A percentile compares a stretch with the other conserved stretches of the same genome.
These are phyloP conservation scores for Tinea pellionella DNA, from an alignment of 2,888 invertebrate species.

Conservation along the genomic window DNA sequence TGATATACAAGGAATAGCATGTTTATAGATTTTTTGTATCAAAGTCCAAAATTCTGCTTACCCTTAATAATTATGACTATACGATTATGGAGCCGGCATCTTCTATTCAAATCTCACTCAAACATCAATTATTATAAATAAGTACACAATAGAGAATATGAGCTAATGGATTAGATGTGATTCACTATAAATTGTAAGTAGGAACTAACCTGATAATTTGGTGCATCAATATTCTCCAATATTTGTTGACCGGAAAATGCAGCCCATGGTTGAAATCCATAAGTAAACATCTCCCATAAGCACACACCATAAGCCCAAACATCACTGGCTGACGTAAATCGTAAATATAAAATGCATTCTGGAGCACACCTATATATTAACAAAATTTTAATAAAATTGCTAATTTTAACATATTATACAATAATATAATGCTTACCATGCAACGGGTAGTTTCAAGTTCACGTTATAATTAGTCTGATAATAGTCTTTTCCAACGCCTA, in stretches of 20 bases:
- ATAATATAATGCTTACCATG: slow-evolving; percentile 78
- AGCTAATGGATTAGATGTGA: not conserved
- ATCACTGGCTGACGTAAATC: slow-evolving; percentile 96
- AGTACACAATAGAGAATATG: not conserved
- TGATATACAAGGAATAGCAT: no score
- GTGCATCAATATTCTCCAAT: slow-evolving; percentile 93
- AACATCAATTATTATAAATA: not conserved
- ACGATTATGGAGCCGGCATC: not conserved
- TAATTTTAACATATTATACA: not conserved
- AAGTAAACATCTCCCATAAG: slow-evolving; percentile 99
- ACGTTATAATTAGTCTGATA: slow-evolving; percentile 99
- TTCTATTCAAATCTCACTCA: not conserved
- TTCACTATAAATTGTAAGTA: slow-evolving; percentile 3
- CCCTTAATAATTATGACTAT: no score
- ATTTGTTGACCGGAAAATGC: slow-evolving; percentile 95
- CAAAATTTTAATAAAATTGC: not conserved
- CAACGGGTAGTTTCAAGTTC: slow-evolving; percentile 96
- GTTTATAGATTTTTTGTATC: no score
- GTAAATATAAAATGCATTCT: slow-evolving; percentile 94
- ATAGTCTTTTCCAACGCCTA: slow-evolving; percentile 98
- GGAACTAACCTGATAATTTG: slow-evolving; percentile 78
- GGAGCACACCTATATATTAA: slow-evolving; percentile 84
- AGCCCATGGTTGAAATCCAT: slow-evolving; percentile 98
- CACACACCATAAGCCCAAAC: slow-evolving; percentile 99
- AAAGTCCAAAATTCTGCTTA: no score